phyloP scores from a whole-genome alignment of 2,113 vertebrate species.

The Gracilinanus agilis region DNA sequence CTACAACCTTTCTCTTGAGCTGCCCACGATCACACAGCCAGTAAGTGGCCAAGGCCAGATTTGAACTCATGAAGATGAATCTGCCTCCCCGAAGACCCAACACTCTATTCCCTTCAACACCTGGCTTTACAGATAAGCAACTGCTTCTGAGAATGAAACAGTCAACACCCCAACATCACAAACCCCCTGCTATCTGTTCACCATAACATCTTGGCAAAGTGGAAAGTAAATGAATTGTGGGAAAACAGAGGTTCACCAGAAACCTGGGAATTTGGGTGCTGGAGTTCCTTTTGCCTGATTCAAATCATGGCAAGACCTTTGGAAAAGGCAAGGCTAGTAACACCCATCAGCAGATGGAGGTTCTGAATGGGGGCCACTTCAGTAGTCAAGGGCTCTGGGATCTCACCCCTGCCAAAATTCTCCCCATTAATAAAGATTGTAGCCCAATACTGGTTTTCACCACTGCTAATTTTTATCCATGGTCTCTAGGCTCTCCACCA shows the following conservation, averaged over 20 bases:
- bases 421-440: not conserved
- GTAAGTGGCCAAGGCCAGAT: too few species aligned
- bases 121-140: not conserved
- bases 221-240: too few species aligned
- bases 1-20: too few species aligned
- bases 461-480: not conserved
- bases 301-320: not conserved
- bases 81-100: too few species aligned
- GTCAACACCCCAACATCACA: not conserved
- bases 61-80: too few species aligned
- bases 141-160: not conserved
- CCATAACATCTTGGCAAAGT: rapidly evolving
- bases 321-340: not conserved
- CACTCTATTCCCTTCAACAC: too few species aligned
- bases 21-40: too few species aligned
- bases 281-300: not conserved
- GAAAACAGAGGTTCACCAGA: not conserved
- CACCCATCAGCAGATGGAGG: not conserved
- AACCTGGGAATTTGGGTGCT: not conserved
- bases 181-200: not conserved
- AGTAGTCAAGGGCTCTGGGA: not conserved
- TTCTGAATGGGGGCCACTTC: not conserved
- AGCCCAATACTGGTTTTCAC: not conserved
- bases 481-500: not conserved
- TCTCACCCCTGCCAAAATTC: not conserved